phyloP scores from a whole-genome alignment of 1,140 invertebrate genomes.

The Ooceraea biroi region DNA sequence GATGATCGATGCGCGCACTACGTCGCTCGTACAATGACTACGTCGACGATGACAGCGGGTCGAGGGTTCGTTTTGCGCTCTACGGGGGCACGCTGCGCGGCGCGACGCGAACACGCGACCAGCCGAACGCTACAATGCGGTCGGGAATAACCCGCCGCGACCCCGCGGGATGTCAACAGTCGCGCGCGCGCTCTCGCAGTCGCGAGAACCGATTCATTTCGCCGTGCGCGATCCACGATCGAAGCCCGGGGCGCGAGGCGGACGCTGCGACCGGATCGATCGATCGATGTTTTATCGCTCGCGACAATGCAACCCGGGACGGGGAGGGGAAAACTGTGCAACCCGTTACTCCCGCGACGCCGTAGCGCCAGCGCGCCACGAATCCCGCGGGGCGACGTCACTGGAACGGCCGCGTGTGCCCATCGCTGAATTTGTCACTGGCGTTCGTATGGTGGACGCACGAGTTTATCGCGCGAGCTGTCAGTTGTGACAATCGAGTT shows the following conservation, averaged over 20 bases:
- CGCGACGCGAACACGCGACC: too few species aligned
- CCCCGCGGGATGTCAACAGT: constrained; percentile 23
- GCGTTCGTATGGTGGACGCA: background rate
- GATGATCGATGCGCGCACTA: too few species aligned
- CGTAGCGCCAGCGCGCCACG: background rate
- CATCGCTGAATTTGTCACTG: constrained; percentile 27
- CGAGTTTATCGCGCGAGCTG: background rate
- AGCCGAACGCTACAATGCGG: too few species aligned
- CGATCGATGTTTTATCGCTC: constrained; percentile 31
- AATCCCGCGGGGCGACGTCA: constrained; percentile 19
- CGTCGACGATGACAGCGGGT: too few species aligned
- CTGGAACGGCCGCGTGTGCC: background rate
- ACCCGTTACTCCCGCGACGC: constrained; percentile 23
- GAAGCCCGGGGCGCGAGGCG: background rate
- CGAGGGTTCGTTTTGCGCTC: too few species aligned
- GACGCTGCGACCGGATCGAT: background rate
- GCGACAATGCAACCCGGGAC: constrained; percentile 18
- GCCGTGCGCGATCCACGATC: constrained; percentile 3
- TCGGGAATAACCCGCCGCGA: too few species aligned
- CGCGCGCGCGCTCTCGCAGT: constrained; percentile 8
- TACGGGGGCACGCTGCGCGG: too few species aligned
- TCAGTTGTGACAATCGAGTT: background rate
- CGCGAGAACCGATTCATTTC: constrained; percentile 8
- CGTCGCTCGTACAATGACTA: too few species aligned
- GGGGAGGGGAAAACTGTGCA: background rate